Conservation (phyloP, 2,113 vertebrate species). For the Tor tambroides region DNA sequence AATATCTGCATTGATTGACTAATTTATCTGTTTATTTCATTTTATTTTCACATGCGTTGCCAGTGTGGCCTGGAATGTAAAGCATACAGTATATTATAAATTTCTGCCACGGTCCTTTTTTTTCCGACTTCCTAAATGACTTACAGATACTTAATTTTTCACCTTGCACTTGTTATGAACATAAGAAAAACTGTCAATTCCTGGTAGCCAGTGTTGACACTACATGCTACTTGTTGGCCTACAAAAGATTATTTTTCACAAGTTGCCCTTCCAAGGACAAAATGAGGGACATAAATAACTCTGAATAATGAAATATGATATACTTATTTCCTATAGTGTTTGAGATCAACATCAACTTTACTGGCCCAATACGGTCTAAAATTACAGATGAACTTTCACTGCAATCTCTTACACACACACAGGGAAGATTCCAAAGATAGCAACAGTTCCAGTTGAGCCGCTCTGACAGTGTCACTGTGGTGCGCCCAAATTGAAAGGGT, state of each 20-base stretch:
- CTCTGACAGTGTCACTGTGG: slow-evolving; percentile 69
- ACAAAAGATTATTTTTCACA: background rate
- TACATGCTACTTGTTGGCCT: background rate
- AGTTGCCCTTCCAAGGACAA: background rate
- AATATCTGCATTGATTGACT: no score
- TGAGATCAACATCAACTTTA: background rate
- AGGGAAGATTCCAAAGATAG: slow-evolving; percentile 70
- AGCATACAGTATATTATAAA: background rate
- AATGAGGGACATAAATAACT: background rate
- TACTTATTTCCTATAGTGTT: background rate
- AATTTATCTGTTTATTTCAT: no score
- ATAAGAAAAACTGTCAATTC: background rate
- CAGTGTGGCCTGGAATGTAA: background rate
- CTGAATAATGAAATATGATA: background rate
- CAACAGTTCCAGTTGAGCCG: slow-evolving; percentile 77
- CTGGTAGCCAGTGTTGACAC: background rate
- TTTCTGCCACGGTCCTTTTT: background rate
- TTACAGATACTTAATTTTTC: background rate
- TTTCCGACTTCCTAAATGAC: background rate
- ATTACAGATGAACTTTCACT: background rate
- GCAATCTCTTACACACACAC: slow-evolving; percentile 5
- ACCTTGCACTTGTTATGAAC: background rate
- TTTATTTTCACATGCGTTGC: no score
- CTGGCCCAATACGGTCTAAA: background rate
- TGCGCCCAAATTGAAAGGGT: slow-evolving; percentile 75